Evolutionary conservation across 2,113 vertebrate species (phyloP).

Genomic region (Campylorhamphus procurvoides): DNA sequence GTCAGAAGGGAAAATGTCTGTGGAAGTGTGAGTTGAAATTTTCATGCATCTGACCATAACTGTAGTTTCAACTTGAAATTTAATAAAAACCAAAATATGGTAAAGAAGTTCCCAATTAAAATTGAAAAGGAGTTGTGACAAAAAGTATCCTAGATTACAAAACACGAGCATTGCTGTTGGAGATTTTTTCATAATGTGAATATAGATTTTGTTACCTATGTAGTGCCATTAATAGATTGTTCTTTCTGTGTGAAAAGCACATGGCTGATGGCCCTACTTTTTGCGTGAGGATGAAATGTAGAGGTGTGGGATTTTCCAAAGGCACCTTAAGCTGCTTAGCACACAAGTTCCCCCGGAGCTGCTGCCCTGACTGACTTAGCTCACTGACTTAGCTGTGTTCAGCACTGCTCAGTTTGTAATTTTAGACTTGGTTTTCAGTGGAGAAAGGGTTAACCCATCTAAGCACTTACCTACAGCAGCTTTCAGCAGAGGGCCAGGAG

Average conservation of each 20-base stretch:
- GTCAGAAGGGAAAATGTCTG: neutral
- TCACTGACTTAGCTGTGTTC: neutral
- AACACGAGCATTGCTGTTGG: neutral
- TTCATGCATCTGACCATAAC: neutral
- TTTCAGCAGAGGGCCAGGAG: neutral
- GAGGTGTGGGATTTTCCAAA: neutral
- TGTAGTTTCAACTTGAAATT: neutral
- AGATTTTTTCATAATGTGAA: neutral
- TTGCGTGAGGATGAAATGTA: neutral
- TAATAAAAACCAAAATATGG: neutral
- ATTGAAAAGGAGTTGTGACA: neutral
- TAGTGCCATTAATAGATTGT: neutral
- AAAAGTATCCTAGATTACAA: neutral
- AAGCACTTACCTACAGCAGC: neutral
- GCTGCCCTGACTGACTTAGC: neutral
- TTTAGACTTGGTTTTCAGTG: neutral
- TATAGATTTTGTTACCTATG: conserved; percentile 18
- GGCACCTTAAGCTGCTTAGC: neutral
- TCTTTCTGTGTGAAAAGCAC: neutral
- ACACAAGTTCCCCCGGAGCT: neutral
- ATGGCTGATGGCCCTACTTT: neutral
- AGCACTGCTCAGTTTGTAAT: neutral
- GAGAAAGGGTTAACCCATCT: neutral
- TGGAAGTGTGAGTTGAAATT: neutral
- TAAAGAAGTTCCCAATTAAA: neutral